phyloP scores from a whole-genome alignment of 2,888 invertebrate genomes.

The Tenthredo amoena region DNA sequence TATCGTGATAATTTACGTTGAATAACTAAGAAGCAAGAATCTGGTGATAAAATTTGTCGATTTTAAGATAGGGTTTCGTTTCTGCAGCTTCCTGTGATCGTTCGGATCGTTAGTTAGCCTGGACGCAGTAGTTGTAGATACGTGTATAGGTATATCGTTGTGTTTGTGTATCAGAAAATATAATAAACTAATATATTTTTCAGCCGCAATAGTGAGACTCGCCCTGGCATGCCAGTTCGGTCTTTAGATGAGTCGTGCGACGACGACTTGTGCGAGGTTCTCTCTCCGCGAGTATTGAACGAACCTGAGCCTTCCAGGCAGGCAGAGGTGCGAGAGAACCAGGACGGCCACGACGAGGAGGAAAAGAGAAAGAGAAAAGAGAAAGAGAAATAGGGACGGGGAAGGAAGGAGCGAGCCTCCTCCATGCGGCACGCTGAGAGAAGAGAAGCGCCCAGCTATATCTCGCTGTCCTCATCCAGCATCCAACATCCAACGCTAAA shows the following conservation, averaged over 20 bases:
- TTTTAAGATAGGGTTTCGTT: neutral
- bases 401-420: slow-evolving; percentile 12
- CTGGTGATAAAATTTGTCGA: neutral
- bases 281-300: slow-evolving; percentile 48
- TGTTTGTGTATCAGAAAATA: neutral
- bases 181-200: neutral
- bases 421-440: slow-evolving; percentile 43
- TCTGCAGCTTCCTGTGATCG: neutral
- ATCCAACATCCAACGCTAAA: slow-evolving; percentile 34
- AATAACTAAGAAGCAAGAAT: neutral
- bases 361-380: slow-evolving; percentile 24
- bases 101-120: neutral
- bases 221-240: neutral
- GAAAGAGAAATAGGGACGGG: neutral
- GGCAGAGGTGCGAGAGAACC: slow-evolving; percentile 47
- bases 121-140: neutral
- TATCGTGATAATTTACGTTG: neutral
- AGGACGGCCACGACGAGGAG: slow-evolving; percentile 26
- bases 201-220: neutral
- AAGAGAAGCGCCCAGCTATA: slow-evolving; percentile 19
- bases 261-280: slow-evolving; percentile 43
- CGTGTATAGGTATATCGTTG: neutral
- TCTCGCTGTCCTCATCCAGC: slow-evolving; percentile 35
- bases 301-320: slow-evolving; percentile 38
- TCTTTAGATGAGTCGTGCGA: slow-evolving; percentile 18